These are phyloP conservation scores for Ruditapes philippinarum DNA, from an alignment of 1,140 invertebrate species.

Conservation along the genomic window DNA sequence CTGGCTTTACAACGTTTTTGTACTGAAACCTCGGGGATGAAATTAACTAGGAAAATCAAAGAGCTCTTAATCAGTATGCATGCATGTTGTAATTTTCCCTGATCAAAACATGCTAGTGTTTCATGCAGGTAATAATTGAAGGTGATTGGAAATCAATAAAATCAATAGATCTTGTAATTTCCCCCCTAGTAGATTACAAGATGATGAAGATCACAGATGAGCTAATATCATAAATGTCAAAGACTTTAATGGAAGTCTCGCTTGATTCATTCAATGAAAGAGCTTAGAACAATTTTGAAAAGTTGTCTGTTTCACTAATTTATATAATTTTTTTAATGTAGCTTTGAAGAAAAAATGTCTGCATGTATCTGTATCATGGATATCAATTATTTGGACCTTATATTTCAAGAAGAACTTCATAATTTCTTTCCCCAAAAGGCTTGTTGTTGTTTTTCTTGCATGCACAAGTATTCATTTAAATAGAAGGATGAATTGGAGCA, in stretches of 20 bases:
- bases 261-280: too few relatives aligned
- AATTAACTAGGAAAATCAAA: neutral
- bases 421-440: too few relatives aligned
- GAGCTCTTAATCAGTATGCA: neutral
- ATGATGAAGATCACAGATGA: neutral
- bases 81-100: neutral
- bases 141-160: constrained; percentile 4
- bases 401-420: too few relatives aligned
- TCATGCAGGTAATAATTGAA: neutral
- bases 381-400: too few relatives aligned
- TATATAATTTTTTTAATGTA: too few relatives aligned
- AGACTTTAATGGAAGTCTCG: neutral
- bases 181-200: neutral
- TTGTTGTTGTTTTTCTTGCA: too few relatives aligned
- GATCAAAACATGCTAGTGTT: neutral
- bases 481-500: too few relatives aligned
- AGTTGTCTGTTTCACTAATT: too few relatives aligned
- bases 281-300: too few relatives aligned
- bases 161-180: neutral
- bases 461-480: too few relatives aligned
- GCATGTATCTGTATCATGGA: too few relatives aligned
- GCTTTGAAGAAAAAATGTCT: too few relatives aligned
- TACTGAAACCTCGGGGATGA: neutral
- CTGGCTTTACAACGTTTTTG: neutral
- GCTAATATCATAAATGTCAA: neutral